Conservation (phyloP, 1,140 invertebrate species). For the Zaprionus gabonicus region DNA sequence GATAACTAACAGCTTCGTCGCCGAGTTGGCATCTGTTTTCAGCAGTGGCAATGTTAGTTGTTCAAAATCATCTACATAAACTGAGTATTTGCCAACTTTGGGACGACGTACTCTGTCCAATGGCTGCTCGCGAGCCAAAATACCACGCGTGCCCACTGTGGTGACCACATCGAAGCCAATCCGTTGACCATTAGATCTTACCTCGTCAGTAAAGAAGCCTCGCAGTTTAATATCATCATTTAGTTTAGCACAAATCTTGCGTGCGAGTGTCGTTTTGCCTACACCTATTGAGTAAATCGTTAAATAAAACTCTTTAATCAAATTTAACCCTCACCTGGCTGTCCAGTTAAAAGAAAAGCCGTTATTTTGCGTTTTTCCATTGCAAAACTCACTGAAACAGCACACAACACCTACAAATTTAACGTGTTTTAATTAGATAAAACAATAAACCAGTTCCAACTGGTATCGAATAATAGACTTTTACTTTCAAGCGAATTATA, state of each 20-base stretch:
- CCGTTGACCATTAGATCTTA: constrained; percentile 39
- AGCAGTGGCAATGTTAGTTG: constrained; percentile 40
- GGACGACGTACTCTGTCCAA: constrained; percentile 24
- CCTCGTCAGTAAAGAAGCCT: constrained; percentile 69
- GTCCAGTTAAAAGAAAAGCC: constrained; percentile 54
- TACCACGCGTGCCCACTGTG: constrained; percentile 38
- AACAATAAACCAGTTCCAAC: neutral
- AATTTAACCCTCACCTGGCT: constrained; percentile 35
- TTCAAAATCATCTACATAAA: constrained; percentile 62
- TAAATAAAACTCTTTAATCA: neutral
- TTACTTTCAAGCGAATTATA: neutral
- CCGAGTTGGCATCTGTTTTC: neutral
- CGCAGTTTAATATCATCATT: constrained; percentile 1
- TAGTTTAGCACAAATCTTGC: constrained; percentile 45
- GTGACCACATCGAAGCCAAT: constrained; percentile 67
- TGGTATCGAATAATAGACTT: neutral
- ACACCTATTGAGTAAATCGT: constrained; percentile 29
- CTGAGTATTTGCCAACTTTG: constrained; percentile 63
- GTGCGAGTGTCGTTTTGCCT: constrained; percentile 63
- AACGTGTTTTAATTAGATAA: neutral
- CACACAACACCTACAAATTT: neutral
- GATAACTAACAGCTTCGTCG: constrained; percentile 38
- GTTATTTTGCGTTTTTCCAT: constrained; percentile 41
- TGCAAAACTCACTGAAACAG: neutral
- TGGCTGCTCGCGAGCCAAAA: constrained; percentile 42